Base-by-base conservation (phyloP, 2,888 invertebrate species). In the Rhabditophanes sp. region DNA sequence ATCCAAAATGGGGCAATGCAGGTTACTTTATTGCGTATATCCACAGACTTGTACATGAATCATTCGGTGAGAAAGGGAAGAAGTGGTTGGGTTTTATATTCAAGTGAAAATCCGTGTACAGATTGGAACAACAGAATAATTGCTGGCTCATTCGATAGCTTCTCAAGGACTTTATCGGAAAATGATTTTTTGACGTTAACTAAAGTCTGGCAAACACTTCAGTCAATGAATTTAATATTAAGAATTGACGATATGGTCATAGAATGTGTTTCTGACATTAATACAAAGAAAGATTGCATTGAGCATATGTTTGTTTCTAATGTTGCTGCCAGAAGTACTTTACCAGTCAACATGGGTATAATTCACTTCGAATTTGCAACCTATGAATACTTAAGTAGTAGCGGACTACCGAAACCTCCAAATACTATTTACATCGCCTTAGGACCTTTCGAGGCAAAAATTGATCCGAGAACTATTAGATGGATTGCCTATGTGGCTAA, bases 311-410 rank as follows among this genome's bases (percentile, higher is more conserved):
- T 70, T 25, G 53, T 67, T 31, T 69, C 72, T 2, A 72, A 74
- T 52, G 67, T 69, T 48, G 66, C 79, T 59, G 76, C 78, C 44
- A 27, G 39, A 3, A 37, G 41, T 7, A 34, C 48, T 18, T 72
- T 88, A 45, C 90, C 90, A 1, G 78, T 79, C 7, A 85, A 87
- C 64, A 79, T 83, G 51, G 80, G 83, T 12, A 76, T 87, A 18
- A 65, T 93, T n/a, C 90, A 93, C 68, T 79, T 87, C 0, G 93
- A 96, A 66, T 80, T 87, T 48, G 85, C 85, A 1, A 82, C 83
- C 65, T 93, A 84, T 14, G 8, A 8, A 4, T 12, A 17, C 18
- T 42, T 37, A 37, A 25, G n/a, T 4, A 15, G 18, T 21, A 29
- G 8, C 9, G 24, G 72, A 74, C 40, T 72, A 88, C 88, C 90